Conservation (phyloP, 2,888 invertebrate species). For the Mylabris sibirica region DNA sequence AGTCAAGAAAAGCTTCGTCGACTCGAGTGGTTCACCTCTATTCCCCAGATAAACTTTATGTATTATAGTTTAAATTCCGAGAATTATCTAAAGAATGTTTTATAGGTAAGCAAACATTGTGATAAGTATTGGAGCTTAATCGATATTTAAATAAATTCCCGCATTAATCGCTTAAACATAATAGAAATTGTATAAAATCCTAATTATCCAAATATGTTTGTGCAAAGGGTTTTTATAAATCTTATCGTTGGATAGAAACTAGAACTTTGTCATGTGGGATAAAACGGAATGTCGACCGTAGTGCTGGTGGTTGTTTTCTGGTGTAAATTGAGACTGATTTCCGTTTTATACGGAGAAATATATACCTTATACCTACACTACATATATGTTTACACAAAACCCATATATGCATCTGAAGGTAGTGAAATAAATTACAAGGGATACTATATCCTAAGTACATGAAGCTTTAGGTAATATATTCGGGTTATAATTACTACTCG, state of each 20-base stretch:
- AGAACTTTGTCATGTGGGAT: conserved; percentile 32
- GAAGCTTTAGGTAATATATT: conserved; percentile 34
- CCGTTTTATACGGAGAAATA: conserved; percentile 29
- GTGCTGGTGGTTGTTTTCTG: conserved; percentile 28
- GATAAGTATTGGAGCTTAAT: neutral
- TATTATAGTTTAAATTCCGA: conserved; percentile 9
- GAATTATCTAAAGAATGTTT: conserved; percentile 9
- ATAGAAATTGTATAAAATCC: conserved; percentile 17
- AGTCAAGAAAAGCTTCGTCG: conserved; percentile 15
- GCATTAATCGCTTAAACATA: too few relatives aligned
- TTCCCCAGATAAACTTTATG: conserved; percentile 16
- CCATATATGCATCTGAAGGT: conserved; percentile 24
- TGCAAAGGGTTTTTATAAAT: conserved; percentile 13
- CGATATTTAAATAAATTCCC: neutral
- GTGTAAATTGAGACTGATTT: conserved; percentile 34
- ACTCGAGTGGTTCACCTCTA: conserved; percentile 13
- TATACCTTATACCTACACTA: too few relatives aligned
- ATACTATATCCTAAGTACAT: conserved; percentile 29
- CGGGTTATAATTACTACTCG: conserved; percentile 28
- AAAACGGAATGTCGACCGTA: conserved; percentile 24
- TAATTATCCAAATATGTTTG: conserved; percentile 29
- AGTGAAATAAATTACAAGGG: conserved; percentile 28
- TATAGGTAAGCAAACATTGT: neutral
- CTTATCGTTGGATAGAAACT: conserved; percentile 18
- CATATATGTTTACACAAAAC: conserved; percentile 17